Conservation (phyloP, 2,888 invertebrate species). For the Pachycephus smyrnensis region DNA sequence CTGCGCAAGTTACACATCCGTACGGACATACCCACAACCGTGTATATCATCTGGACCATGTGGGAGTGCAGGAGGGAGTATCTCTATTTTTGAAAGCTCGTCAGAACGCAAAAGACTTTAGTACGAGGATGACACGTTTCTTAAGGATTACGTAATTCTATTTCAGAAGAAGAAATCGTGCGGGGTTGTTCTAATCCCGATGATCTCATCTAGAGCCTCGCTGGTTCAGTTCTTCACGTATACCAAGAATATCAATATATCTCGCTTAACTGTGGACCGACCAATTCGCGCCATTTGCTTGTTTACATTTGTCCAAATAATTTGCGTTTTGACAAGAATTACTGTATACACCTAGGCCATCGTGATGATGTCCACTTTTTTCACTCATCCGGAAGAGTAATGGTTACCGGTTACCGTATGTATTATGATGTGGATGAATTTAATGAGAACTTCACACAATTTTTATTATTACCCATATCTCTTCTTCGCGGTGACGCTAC, state of each 20-base stretch:
- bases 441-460: background rate
- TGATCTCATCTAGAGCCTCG: background rate
- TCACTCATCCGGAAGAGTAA: background rate
- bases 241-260: background rate
- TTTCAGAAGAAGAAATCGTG: background rate
- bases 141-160: background rate
- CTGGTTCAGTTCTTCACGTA: background rate
- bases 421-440: background rate
- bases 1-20: background rate
- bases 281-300: background rate
- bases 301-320: background rate
- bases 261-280: background rate
- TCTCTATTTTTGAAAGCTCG: background rate
- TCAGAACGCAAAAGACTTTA: background rate
- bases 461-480: background rate
- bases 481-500: background rate
- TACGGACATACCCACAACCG: background rate
- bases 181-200: background rate
- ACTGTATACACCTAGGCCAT: background rate
- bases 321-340: background rate
- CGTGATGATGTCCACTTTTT: background rate
- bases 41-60: background rate
- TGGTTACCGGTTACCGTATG: background rate
- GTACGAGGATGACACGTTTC: background rate
- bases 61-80: background rate